Conservation (phyloP, 2,888 invertebrate genomes). For the Rapana venosa region DNA sequence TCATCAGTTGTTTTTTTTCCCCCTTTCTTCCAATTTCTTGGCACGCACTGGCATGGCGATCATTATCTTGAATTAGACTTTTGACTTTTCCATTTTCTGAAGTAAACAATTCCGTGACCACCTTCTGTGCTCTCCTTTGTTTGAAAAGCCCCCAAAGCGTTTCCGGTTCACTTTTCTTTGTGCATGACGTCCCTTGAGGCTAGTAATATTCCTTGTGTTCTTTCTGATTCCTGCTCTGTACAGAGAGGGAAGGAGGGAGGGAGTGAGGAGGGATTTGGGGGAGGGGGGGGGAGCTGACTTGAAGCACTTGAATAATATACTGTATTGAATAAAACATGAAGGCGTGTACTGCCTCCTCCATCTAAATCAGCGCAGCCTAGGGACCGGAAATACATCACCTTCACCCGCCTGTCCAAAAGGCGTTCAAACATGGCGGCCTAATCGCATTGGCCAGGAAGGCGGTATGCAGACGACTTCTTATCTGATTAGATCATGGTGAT, state of each 20-base stretch:
- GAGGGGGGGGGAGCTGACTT: background rate
- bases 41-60: too few species aligned
- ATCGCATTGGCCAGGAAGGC: constrained; percentile 33
- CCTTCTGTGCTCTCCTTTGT: too few species aligned
- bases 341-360: constrained; percentile 19
- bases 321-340: constrained; percentile 38
- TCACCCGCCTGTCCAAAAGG: constrained; percentile 37
- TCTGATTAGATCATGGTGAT: constrained; percentile 43
- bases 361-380: constrained; percentile 26
- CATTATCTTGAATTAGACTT: too few species aligned
- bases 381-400: constrained; percentile 31
- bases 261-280: background rate
- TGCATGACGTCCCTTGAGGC: background rate
- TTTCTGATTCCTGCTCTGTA: background rate
- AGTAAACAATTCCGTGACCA: too few species aligned
- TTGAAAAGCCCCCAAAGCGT: background rate
- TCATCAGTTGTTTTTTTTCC: too few species aligned
- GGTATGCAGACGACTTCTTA: constrained; percentile 42
- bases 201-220: background rate
- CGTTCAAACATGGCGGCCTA: constrained; percentile 44
- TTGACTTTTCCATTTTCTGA: too few species aligned
- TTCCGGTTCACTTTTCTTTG: background rate
- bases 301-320: constrained; percentile 31
- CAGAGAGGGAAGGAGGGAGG: background rate
- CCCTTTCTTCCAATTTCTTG: too few species aligned